A percentile compares a stretch with the other conserved stretches of the same genome.
These are phyloP conservation scores for Prionace glauca DNA, from an alignment of 2,797 vertebrate species.

Conservation along the genomic window DNA sequence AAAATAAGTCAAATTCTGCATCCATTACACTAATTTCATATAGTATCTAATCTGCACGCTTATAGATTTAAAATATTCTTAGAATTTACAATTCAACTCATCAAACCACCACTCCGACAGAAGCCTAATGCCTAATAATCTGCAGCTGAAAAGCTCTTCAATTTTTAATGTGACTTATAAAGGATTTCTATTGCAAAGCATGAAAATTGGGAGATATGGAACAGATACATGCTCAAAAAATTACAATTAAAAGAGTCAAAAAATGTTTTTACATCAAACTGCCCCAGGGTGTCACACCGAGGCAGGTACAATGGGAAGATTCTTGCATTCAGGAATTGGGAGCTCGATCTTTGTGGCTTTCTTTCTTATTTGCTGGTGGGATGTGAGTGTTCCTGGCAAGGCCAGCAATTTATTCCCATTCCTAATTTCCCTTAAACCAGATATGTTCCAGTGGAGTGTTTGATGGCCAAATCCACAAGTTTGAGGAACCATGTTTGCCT, in stretches of 20 bases:
- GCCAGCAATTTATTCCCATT: neutral
- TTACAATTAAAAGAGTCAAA: too few relatives aligned
- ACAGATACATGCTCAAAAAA: neutral
- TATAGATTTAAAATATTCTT: neutral
- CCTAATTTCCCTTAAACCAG: neutral
- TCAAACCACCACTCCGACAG: neutral
- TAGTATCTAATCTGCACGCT: neutral
- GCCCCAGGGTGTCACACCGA: neutral
- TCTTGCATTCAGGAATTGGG: neutral
- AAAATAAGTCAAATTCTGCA: neutral
- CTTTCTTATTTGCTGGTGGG: neutral
- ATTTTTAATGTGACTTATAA: neutral
- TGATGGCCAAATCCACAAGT: neutral
- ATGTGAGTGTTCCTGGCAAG: neutral
- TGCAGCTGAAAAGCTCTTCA: neutral
- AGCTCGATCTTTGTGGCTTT: neutral
- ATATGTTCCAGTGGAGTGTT: too few relatives aligned
- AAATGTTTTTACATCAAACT: too few relatives aligned
- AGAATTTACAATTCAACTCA: neutral
- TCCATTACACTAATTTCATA: neutral
- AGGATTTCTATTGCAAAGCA: neutral
- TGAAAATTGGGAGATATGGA: neutral
- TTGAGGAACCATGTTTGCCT: neutral
- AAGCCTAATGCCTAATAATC: neutral
- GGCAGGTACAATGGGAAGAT: neutral